A percentile compares a stretch with the other conserved stretches of the same genome.
Conservation (phyloP, 1,140 invertebrate species). For the Pollicipes pollicipes region DNA sequence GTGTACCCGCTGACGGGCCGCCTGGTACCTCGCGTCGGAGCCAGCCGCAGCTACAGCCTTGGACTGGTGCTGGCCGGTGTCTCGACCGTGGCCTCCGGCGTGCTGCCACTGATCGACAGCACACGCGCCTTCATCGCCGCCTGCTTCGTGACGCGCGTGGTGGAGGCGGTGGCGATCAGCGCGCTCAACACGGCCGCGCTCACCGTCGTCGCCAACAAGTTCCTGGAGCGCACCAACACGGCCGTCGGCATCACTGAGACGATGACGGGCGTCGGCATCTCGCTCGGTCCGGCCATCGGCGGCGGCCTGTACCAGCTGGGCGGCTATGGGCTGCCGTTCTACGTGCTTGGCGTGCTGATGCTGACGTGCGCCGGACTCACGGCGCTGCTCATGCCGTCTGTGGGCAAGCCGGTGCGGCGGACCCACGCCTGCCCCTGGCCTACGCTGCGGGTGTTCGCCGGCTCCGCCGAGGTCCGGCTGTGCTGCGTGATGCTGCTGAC, state of each 20-base stretch:
- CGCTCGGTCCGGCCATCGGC: slow-evolving; percentile 32
- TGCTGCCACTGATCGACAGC: slow-evolving; percentile 31
- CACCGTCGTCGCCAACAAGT: slow-evolving; percentile 33
- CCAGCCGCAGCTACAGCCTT: slow-evolving; percentile 26
- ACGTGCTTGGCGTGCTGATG: slow-evolving; percentile 31
- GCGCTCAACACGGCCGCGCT: slow-evolving; percentile 38
- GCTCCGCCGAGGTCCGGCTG: slow-evolving; percentile 38
- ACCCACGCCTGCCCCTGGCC: slow-evolving; percentile 36
- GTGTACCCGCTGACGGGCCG: slow-evolving; percentile 28
- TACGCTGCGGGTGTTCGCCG: slow-evolving; percentile 39
- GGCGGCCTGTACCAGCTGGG: slow-evolving; percentile 31
- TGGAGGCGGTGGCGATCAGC: slow-evolving; percentile 35
- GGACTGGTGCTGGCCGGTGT: slow-evolving; percentile 29
- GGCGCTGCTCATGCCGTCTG: slow-evolving; percentile 32
- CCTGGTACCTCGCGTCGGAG: slow-evolving; percentile 34
- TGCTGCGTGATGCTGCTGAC: not conserved
- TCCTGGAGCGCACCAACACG: slow-evolving; percentile 32
- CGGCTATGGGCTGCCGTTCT: slow-evolving; percentile 38
- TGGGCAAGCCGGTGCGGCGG: slow-evolving; percentile 37
- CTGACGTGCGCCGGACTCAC: slow-evolving; percentile 32
- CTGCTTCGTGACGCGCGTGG: slow-evolving; percentile 31
- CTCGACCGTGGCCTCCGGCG: slow-evolving; percentile 25
- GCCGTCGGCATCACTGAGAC: slow-evolving; percentile 24
- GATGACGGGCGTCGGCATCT: slow-evolving; percentile 35
- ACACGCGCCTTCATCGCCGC: slow-evolving; percentile 33